These are phyloP conservation scores for Agonum fuliginosum DNA, from an alignment of 2,888 invertebrate species.

Conservation along the genomic window DNA sequence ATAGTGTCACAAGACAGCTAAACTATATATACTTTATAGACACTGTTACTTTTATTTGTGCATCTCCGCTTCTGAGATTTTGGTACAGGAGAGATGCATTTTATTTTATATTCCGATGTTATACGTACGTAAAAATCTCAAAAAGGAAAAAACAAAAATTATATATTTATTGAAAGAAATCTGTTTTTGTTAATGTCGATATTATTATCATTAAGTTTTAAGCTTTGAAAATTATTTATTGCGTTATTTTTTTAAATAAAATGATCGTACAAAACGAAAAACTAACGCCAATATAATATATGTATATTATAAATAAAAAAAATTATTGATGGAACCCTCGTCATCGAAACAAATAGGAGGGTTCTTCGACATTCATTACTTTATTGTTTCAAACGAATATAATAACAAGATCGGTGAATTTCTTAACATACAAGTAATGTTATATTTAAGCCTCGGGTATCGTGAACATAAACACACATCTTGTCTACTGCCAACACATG, in stretches of 20 bases:
- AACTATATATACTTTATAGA: slow-evolving; percentile 22
- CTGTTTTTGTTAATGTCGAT: slow-evolving; percentile 59
- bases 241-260: slow-evolving; percentile 57
- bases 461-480: slow-evolving; percentile 25
- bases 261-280: slow-evolving; percentile 58
- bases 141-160: slow-evolving; percentile 42
- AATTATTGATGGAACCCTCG: slow-evolving; percentile 20
- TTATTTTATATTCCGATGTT: slow-evolving; percentile 53
- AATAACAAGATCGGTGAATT: slow-evolving; percentile 43
- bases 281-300: slow-evolving; percentile 57
- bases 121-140: slow-evolving; percentile 56
- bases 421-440: slow-evolving; percentile 32
- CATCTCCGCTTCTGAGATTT: slow-evolving; percentile 24
- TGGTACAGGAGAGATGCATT: slow-evolving; percentile 17
- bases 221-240: slow-evolving; percentile 59
- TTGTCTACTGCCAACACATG: slow-evolving; percentile 54
- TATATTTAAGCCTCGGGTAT: slow-evolving; percentile 10
- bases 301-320: slow-evolving; percentile 30
- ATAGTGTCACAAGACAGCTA: not conserved
- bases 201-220: slow-evolving; percentile 60
- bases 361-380: slow-evolving; percentile 35
- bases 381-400: slow-evolving; percentile 44
- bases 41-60: slow-evolving; percentile 44
- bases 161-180: slow-evolving; percentile 54
- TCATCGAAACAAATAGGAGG: slow-evolving; percentile 52